Evolutionary conservation across 2,797 vertebrate species (phyloP), one percentile per base, ranked within the genome.

Genomic region (Novumbra hubbsi): DNA sequence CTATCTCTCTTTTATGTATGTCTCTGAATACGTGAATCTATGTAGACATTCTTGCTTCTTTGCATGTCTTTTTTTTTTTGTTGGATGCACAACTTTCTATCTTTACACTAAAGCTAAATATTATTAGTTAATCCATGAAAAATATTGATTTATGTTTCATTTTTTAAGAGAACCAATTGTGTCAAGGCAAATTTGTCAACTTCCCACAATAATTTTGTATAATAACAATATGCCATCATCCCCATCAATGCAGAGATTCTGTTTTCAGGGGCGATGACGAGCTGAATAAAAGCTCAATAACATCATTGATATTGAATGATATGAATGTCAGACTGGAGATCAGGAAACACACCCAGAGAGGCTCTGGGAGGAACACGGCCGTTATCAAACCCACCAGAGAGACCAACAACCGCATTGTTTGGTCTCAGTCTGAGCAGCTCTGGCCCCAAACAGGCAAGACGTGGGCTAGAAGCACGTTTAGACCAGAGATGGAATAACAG

Each of bases 301-400:
- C 4, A 32, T 8, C 28, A 52, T 30, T 52, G 68, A 52, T 68
- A 70, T 70, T 30, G 48, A 41, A 70, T 70, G 48, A 52, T 60
- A 60, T 57, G 70, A 60, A 71, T 57, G 30, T 60, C 70, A 57
- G 24, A 27, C 14, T 11, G 15, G 28, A 34, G 70, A 60, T 60
- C 17, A 28, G 30, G 52, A 38, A 57, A 57, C 34, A 32, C 32
- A 57, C 19, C 49, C 69, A 60, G 57, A 24, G 21, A 28, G 21
- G 11, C n/a, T 24, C n/a, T 27, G 21, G 27, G 24, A 62, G 3
- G 14, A 3, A 62, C 6, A 34, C 24, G 30, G n/a, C 55, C 9
- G 55, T 12, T 24, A 24, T 57, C 1, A 24, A 24, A 3, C 19
- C 5, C 2, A 21, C n/a, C 55, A 55, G 19, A 55, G 8, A 1